Evolutionary conservation across 2,113 vertebrate genomes (phyloP).

Genomic region (Gavia stellata): DNA sequence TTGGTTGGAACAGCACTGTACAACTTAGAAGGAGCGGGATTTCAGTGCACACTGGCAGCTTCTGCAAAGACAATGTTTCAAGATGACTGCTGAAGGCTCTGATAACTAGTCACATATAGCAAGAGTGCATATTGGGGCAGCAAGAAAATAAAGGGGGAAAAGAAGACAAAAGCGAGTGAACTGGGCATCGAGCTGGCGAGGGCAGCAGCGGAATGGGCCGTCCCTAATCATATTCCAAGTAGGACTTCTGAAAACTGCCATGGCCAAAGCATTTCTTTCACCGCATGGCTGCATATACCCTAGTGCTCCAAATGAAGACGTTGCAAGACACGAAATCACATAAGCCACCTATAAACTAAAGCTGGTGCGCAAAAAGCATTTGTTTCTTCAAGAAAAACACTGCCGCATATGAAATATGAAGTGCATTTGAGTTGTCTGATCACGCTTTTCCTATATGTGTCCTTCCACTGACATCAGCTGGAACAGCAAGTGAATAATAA

Average conservation of each 20-base stretch:
- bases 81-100: background rate
- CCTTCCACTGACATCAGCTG: background rate
- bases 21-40: background rate
- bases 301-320: background rate
- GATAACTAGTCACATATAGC: background rate
- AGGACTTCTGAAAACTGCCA: background rate
- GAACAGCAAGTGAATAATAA: background rate
- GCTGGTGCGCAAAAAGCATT: background rate
- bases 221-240: background rate
- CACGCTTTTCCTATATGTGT: background rate
- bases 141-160: background rate
- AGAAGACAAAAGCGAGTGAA: background rate
- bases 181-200: background rate
- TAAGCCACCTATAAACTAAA: background rate
- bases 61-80: background rate
- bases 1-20: background rate
- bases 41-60: accelerated
- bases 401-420: background rate
- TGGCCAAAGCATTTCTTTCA: background rate
- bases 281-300: background rate
- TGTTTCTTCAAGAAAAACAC: background rate
- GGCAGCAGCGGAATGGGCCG: background rate
- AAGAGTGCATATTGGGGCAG: background rate
- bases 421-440: background rate
- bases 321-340: background rate